phyloP scores from a whole-genome alignment of 2,797 vertebrate species.

The Peromyscus nudipes region DNA sequence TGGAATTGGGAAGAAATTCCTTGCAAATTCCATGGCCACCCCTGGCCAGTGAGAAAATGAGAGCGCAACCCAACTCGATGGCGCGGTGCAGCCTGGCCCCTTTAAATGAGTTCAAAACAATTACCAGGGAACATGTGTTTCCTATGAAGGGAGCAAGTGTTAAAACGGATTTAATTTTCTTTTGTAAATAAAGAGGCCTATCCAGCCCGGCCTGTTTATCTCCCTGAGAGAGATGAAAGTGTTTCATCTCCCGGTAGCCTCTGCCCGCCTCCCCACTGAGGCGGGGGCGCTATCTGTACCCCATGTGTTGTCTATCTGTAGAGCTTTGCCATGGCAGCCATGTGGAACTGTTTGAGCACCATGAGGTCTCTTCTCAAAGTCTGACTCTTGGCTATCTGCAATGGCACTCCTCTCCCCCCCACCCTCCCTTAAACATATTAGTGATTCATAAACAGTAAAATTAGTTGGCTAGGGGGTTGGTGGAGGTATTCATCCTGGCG shows the following conservation, averaged over 20 bases:
- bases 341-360: constrained; percentile 79
- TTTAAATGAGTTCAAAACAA: constrained; percentile 74
- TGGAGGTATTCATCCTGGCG: constrained; percentile 77
- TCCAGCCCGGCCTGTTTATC: constrained; percentile 80
- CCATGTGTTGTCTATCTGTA: constrained; percentile 71
- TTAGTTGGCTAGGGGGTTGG: constrained; percentile 69
- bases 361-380: constrained; percentile 65
- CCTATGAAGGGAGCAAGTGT: constrained; percentile 78
- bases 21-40: constrained; percentile 66
- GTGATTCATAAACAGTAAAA: constrained; percentile 85
- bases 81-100: not conserved
- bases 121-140: constrained; percentile 79
- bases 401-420: constrained; percentile 8
- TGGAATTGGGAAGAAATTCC: constrained; percentile 63
- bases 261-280: constrained; percentile 31
- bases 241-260: constrained; percentile 79
- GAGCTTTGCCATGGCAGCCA: constrained; percentile 67
- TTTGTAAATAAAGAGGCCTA: constrained; percentile 85
- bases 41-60: constrained; percentile 5
- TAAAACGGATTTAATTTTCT: constrained; percentile 85
- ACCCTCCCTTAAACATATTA: constrained; percentile 66
- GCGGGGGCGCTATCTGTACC: constrained; percentile 67
- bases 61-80: not conserved
- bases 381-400: constrained; percentile 77
- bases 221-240: constrained; percentile 85